phyloP scores from a whole-genome alignment of 1,140 invertebrate genomes.

The Doryteuthis pealeii region DNA sequence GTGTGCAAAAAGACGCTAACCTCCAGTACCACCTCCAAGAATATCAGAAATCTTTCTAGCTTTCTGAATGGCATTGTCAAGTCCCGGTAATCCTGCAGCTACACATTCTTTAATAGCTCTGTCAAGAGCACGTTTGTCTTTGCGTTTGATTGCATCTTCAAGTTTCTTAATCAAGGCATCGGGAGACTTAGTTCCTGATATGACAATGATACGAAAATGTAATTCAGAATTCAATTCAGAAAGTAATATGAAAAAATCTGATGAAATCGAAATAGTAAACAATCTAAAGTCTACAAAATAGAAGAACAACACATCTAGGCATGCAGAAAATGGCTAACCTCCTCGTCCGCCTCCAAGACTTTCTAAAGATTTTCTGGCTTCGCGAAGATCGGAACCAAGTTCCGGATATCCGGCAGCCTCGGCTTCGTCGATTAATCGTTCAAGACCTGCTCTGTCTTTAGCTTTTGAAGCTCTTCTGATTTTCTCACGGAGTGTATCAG shows the following conservation, averaged over 20 bases:
- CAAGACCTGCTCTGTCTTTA: neutral
- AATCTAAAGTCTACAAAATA: no score
- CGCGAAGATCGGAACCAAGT: neutral
- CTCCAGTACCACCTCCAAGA: neutral
- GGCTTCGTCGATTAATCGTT: neutral
- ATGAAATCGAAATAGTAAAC: no score
- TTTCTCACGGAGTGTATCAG: no score
- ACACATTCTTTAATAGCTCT: neutral
- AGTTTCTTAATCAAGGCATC: neutral
- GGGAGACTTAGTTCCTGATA: neutral
- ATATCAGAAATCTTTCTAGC: slow-evolving; percentile 6
- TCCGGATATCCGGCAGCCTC: neutral
- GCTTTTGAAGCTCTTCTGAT: no score
- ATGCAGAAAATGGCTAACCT: neutral
- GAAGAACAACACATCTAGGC: no score
- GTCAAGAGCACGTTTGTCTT: neutral
- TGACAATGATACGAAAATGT: no score
- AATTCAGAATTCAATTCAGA: no score
- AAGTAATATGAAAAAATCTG: no score
- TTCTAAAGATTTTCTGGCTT: neutral
- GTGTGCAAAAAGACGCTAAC: neutral
- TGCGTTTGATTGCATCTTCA: neutral
- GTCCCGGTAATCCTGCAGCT: neutral
- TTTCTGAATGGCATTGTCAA: neutral
- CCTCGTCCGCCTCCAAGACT: neutral